Evolutionary conservation across 2,113 vertebrate genomes (phyloP).

Genomic region (Barbus barbus): DNA sequence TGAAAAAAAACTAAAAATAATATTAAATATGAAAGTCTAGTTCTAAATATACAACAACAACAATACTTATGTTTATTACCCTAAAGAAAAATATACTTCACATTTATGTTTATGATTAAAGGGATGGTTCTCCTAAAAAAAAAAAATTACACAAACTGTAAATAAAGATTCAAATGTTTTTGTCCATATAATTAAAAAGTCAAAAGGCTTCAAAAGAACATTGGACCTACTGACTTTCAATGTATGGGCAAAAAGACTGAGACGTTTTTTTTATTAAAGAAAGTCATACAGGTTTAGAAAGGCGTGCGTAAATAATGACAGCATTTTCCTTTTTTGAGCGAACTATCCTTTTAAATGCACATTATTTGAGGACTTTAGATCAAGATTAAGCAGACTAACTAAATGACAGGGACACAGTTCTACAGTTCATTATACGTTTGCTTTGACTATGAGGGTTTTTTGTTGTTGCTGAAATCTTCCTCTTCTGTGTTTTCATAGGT

Average conservation of each 20-base stretch:
- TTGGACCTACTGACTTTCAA: not conserved
- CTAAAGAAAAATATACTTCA: not conserved
- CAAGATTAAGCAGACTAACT: not conserved
- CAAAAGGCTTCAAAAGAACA: not conserved
- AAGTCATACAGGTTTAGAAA: not conserved
- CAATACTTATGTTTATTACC: not conserved
- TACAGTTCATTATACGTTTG: not conserved
- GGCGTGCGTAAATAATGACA: not conserved
- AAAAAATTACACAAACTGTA: not conserved
- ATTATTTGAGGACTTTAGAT: not conserved
- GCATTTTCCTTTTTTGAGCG: not conserved
- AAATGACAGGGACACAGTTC: not conserved
- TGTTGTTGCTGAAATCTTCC: too few relatives aligned
- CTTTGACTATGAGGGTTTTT: not conserved
- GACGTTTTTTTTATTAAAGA: not conserved
- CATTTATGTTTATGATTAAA: not conserved
- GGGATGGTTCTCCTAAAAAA: not conserved
- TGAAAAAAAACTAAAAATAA: too few relatives aligned
- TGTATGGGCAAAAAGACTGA: not conserved
- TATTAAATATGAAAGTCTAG: not conserved
- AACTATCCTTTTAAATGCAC: not conserved
- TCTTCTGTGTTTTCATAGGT: conserved; percentile 64
- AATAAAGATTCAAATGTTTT: not conserved
- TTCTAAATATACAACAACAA: not conserved
- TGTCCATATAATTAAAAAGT: not conserved